A percentile compares a stretch with the other conserved stretches of the same genome.
These are phyloP conservation scores for Cactoblastis cactorum DNA, from an alignment of 2,888 invertebrate genomes.

Conservation along the genomic window DNA sequence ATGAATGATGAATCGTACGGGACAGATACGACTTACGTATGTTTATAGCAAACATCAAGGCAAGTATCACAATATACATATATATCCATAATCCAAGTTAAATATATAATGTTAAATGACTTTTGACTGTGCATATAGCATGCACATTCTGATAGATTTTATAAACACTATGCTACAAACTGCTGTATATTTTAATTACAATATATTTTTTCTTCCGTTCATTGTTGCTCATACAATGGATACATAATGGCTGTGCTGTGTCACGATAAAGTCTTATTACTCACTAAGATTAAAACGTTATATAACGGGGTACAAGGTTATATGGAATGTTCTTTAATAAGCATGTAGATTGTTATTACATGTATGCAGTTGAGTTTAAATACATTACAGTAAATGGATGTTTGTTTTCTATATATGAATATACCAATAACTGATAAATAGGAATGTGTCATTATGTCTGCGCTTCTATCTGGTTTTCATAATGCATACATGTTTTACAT, in stretches of 20 bases:
- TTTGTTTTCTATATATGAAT: not conserved
- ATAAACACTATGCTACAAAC: not conserved
- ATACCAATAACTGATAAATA: too few relatives aligned
- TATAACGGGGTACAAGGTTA: slow-evolving; percentile 10
- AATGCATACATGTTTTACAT: too few relatives aligned
- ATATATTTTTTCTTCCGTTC: slow-evolving; percentile 8
- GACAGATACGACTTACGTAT: too few relatives aligned
- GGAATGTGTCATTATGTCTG: not conserved
- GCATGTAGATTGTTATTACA: not conserved
- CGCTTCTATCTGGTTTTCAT: too few relatives aligned
- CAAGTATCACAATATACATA: too few relatives aligned
- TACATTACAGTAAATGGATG: not conserved
- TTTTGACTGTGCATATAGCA: too few relatives aligned
- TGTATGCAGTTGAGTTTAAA: not conserved
- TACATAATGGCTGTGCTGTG: slow-evolving; percentile 1
- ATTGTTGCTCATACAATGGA: slow-evolving; percentile 9
- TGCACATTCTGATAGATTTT: not conserved
- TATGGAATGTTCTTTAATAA: slow-evolving; percentile 24
- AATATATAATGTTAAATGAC: too few relatives aligned
- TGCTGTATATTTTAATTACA: not conserved
- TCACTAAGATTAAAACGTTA: slow-evolving; percentile 11
- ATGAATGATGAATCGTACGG: too few relatives aligned
- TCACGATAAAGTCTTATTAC: slow-evolving; percentile 11
- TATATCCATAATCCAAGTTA: too few relatives aligned
- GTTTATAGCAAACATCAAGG: too few relatives aligned